A percentile compares a stretch with the other conserved stretches of the same genome.
These are phyloP conservation scores for Tridacna gigas DNA, from an alignment of 2,888 invertebrate genomes.

Conservation along the genomic window DNA sequence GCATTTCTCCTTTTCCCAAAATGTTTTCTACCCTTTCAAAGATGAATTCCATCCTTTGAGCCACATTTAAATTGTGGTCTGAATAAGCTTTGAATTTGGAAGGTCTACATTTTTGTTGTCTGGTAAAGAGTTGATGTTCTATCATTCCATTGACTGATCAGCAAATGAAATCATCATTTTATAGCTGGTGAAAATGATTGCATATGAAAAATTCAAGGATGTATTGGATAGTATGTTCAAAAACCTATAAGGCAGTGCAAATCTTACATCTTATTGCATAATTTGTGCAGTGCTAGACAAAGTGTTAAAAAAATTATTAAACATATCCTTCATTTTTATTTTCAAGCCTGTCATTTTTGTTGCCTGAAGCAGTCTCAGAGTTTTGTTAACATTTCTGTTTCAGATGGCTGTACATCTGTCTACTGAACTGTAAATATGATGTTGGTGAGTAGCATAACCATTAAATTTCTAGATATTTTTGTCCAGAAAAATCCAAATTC, in stretches of 20 bases:
- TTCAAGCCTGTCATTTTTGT: too few relatives aligned
- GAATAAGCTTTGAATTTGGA: too few relatives aligned
- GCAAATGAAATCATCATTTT: background rate
- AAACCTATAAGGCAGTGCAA: background rate
- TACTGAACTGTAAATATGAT: constrained; percentile 84
- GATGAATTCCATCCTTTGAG: too few relatives aligned
- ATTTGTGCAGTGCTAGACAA: constrained; percentile 27
- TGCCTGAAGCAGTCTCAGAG: too few relatives aligned
- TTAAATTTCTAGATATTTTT: background rate
- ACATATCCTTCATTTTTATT: too few relatives aligned
- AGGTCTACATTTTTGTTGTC: too few relatives aligned
- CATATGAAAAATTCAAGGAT: background rate
- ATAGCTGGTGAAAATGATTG: background rate
- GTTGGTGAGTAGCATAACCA: constrained; percentile 77
- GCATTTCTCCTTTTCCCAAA: constrained; percentile 2
- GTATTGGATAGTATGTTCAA: too few relatives aligned
- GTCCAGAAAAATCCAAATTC: too few relatives aligned
- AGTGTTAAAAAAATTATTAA: too few relatives aligned
- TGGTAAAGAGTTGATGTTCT: too few relatives aligned
- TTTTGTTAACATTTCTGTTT: constrained; percentile 52
- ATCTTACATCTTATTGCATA: background rate
- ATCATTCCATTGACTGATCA: too few relatives aligned
- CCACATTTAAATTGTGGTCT: too few relatives aligned
- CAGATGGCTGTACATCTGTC: constrained; percentile 82
- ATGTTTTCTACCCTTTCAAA: background rate